These are phyloP conservation scores for Lymantria monacha DNA, from an alignment of 2,888 invertebrate genomes.

Conservation along the genomic window DNA sequence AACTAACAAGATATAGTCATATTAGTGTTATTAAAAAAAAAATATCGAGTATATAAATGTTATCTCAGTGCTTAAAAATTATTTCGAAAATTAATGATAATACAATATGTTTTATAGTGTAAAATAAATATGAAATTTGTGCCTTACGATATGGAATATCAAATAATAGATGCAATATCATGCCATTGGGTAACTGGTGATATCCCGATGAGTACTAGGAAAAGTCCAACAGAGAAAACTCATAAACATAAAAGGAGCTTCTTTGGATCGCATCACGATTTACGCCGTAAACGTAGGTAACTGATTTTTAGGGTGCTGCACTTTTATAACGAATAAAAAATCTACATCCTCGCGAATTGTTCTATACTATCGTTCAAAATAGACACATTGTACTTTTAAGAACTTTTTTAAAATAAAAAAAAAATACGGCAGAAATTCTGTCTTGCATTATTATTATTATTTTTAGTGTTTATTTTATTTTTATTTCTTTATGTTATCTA, in stretches of 20 bases:
- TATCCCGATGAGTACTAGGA: conserved; percentile 34
- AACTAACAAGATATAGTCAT: conserved; percentile 1
- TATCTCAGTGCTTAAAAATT: background rate
- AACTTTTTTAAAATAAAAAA: no score
- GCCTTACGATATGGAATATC: conserved; percentile 31
- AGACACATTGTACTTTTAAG: no score
- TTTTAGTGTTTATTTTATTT: no score
- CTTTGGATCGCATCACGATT: conserved; percentile 55
- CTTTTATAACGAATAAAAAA: no score
- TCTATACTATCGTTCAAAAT: no score
- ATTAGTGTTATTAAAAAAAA: background rate
- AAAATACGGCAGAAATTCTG: no score
- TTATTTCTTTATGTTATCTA: no score
- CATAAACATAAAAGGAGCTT: conserved; percentile 50
- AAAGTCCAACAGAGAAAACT: conserved; percentile 54
- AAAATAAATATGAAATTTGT: background rate
- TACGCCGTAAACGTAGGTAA: conserved; percentile 44
- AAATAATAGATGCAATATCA: conserved; percentile 31
- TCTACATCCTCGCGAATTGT: no score
- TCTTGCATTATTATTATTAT: no score
- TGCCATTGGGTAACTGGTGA: conserved; percentile 15
- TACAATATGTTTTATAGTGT: background rate
- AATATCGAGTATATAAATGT: background rate
- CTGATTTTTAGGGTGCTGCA: background rate
- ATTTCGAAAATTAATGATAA: background rate